Evolutionary conservation across 2,797 vertebrate genomes (phyloP), one percentile per base, ranked within the genome.

Genomic region (Tangara arthus): DNA sequence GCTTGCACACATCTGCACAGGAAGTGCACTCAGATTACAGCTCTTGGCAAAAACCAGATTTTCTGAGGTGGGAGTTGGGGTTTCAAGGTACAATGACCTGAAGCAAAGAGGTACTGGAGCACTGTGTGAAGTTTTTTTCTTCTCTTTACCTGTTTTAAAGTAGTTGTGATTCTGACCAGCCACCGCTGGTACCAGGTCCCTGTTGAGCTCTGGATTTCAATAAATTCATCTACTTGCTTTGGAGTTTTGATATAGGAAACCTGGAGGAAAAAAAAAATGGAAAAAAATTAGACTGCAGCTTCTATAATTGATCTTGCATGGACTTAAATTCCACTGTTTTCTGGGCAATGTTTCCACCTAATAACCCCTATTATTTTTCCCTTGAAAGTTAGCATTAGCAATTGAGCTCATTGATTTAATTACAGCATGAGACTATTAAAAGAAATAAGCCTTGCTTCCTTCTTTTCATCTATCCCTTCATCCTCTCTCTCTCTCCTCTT

Each of bases 201-300:
- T 5, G 99, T 99, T 47, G 99, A 99, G 76, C 99, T 99, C 96
- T 99, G 99, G 93, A 99, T 99, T 98, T 99, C 99, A 72, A 99
- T 99, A 95, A 99, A 99, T 94, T 99, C 99, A 42, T 99, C 99
- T 32, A 99, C 98, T 97, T 99, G 99, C 95, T 99, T 98, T 46
- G 99, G 98, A 34, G 98, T 99, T 97, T 99, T 99, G 79, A 99
- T 99, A 87, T 99, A 98, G 77, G 99, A 98, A 73, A 99, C 99
- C 99, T 99, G 83, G 23, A 26, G 14, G 7, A 5, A 63, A 61
- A 82, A 9, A 64, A 64, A 80, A 2, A 1, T 0, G 11, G 5
- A 21, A 17, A 72, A 46, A 15, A 46, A 16, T 13, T 24, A 22
- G 18, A 44, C 19, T 55, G 42, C 77, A 28, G 3, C 72, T 75